Conservation (phyloP, 2,113 vertebrate species). For the Onychorhynchus coronatus region DNA sequence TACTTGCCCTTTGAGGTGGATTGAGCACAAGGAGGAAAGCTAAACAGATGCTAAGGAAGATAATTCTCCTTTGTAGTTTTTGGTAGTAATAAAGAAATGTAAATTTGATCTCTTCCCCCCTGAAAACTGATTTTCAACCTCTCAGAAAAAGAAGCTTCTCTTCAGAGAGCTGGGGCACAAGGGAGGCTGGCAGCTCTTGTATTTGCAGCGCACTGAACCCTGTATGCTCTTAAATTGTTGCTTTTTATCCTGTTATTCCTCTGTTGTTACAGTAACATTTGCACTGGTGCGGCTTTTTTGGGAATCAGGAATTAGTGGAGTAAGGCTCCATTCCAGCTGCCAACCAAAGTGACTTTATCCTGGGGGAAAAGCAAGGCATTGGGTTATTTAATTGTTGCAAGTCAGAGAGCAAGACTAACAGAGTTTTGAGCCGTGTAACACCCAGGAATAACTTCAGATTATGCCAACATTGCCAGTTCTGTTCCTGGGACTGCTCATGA, state of each 20-base stretch:
- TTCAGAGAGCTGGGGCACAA: neutral
- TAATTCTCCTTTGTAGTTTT: neutral
- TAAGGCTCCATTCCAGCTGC: neutral
- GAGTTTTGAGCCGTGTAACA: neutral
- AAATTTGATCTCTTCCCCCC: neutral
- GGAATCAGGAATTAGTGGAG: neutral
- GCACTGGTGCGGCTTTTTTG: neutral
- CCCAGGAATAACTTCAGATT: rapidly evolving
- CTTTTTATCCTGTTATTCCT: neutral
- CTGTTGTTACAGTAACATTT: neutral
- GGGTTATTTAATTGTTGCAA: neutral
- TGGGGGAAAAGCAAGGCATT: neutral
- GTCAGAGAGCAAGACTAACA: neutral
- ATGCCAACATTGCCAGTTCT: rapidly evolving
- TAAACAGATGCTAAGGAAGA: neutral
- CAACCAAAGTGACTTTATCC: neutral
- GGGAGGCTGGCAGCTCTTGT: neutral
- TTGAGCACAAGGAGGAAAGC: neutral
- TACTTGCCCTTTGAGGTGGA: neutral
- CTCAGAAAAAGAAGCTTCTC: neutral
- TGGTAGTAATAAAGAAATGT: neutral
- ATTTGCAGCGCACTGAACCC: neutral
- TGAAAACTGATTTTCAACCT: neutral
- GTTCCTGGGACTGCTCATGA: neutral
- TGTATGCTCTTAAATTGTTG: neutral